These are phyloP conservation scores for Atherinomorus stipes DNA, from an alignment of 2,113 vertebrate species.

Conservation along the genomic window DNA sequence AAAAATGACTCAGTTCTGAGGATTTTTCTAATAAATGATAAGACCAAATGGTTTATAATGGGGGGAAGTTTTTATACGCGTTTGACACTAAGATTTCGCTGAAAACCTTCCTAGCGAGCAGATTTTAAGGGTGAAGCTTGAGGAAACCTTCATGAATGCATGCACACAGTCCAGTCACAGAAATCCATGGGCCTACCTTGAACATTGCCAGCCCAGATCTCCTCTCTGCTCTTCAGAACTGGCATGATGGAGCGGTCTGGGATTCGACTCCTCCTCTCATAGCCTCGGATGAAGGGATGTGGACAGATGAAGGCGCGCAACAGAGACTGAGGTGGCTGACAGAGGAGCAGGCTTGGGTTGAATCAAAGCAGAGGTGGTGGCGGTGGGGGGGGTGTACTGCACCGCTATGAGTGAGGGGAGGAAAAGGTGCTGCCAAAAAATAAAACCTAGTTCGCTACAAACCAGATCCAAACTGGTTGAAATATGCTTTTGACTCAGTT, in stretches of 20 bases:
- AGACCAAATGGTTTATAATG: too few relatives aligned
- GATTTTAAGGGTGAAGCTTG: background rate
- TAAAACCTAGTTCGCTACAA: conserved; percentile 1
- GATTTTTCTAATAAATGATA: too few relatives aligned
- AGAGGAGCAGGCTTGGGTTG: conserved; percentile 10
- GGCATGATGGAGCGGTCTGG: conserved; percentile 87
- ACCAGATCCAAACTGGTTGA: conserved; percentile 23
- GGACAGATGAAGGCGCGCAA: conserved; percentile 73
- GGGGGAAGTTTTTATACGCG: background rate
- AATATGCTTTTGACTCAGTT: conserved; percentile 22
- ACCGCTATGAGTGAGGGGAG: background rate
- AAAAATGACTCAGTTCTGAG: background rate
- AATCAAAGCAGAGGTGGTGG: conserved; percentile 4
- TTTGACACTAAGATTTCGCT: background rate
- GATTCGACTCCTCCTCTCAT: conserved; percentile 84
- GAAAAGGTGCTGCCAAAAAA: background rate
- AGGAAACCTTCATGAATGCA: background rate
- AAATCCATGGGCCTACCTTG: conserved; percentile 78
- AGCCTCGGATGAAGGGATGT: conserved; percentile 83
- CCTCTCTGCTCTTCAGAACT: conserved; percentile 84
- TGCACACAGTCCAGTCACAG: background rate
- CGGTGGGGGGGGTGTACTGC: background rate
- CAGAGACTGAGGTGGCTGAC: conserved; percentile 29
- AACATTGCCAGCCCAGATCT: conserved; percentile 87
- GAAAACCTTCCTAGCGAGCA: background rate